Conservation (phyloP, 2,113 vertebrate genomes). For the Hydrolagus affinis region DNA sequence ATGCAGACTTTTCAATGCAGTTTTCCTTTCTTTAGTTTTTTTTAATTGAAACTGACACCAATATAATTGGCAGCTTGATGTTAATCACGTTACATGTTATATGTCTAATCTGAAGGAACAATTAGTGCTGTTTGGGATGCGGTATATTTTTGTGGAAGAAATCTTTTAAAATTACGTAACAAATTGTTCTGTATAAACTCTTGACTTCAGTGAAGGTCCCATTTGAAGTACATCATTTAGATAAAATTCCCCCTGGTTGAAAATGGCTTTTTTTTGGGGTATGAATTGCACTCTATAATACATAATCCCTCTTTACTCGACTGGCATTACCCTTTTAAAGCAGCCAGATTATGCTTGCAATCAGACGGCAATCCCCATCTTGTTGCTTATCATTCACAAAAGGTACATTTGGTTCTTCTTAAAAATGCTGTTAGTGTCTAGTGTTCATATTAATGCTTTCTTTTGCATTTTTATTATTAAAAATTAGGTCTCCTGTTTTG, state of each 20-base stretch:
- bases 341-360: neutral
- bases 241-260: too few relatives aligned
- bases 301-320: neutral
- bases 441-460: conserved; percentile 26
- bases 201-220: too few relatives aligned
- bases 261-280: too few relatives aligned
- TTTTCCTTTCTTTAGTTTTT: neutral
- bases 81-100: neutral
- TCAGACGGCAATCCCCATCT: neutral
- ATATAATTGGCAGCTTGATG: neutral
- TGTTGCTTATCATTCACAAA: neutral
- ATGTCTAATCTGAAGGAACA: neutral
- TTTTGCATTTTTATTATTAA: neutral
- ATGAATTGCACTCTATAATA: too few relatives aligned
- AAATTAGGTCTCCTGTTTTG: neutral
- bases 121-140: neutral
- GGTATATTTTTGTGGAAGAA: neutral
- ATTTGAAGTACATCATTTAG: too few relatives aligned
- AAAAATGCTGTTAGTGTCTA: neutral
- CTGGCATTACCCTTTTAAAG: neutral
- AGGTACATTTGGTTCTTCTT: conserved; percentile 9
- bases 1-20: neutral
- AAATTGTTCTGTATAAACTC: neutral
- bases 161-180: neutral
- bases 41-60: neutral